Base-by-base conservation (phyloP, 2,888 invertebrate species). In the Spilosoma lubricipeda region DNA sequence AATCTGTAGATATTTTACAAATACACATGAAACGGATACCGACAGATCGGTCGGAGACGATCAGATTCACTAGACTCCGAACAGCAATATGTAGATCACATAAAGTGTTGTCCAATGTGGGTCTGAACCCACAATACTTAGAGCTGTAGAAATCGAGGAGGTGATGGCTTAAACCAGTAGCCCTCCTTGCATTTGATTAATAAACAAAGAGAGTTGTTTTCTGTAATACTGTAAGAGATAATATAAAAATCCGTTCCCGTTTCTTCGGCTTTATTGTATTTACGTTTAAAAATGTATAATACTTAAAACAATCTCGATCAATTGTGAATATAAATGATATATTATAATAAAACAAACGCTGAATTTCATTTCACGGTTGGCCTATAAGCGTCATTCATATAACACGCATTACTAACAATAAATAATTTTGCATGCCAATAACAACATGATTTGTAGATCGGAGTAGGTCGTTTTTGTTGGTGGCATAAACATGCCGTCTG, bases 381-480 rank as follows among this genome's bases (percentile, higher is more conserved):
- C 72, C 73, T 74, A 74, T 80, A 81, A 82, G 71, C 70, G 30
- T 56, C n/a, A 71, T 69, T 73, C 73, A 75, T 76, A 71, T 77
- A 80, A 77, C 73, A 78, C 77, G 76, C 64, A 81, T 75, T 79
- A 74, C 81, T 77, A 86, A 85, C 81, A 78, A 82, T 80, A 84
- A 76, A 85, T 81, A 79, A 67, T 78, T 77, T 85, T 78, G 79
- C 79, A 82, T 83, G 84, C 82, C 82, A 82, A 81, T 82, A 78
- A 70, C 77, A 77, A 73, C 81, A 79, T 73, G 48, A 75, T 67
- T 78, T 78, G 70, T 81, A 76, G 75, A 80, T 59, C 75, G 70
- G 48, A 77, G 71, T 75, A 74, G 64, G 74, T 23, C 72, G 75
- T 77, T 81, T 79, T 79, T 73, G 70, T 75, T 74, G 74, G 75